Conservation (phyloP, 2,797 vertebrate species). For the Sebastes diploproa region DNA sequence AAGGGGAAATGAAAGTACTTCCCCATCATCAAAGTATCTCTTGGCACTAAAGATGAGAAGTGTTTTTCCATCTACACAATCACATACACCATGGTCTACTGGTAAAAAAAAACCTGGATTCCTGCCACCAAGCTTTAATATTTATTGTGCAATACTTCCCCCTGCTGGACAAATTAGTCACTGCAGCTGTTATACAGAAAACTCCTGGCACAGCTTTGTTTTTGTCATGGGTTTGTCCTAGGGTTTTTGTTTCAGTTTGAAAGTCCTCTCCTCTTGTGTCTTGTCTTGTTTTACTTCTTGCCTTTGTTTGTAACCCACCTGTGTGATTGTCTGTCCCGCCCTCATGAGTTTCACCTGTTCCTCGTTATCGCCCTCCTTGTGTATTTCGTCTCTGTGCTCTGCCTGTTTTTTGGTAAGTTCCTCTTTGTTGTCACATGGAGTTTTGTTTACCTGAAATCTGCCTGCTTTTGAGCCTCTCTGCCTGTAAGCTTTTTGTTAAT, state of each 20-base stretch:
- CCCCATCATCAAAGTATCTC: background rate
- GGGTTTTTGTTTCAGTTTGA: background rate
- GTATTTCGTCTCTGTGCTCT: no score
- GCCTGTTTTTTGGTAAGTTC: no score
- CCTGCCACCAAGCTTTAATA: background rate
- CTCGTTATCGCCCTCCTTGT: no score
- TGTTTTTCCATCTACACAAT: background rate
- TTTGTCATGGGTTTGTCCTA: background rate
- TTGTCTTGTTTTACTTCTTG: background rate
- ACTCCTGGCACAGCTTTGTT: background rate
- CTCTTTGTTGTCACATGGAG: no score
- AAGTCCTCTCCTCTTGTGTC: accelerated
- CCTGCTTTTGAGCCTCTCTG: no score
- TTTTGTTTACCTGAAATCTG: no score
- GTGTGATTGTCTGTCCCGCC: accelerated
- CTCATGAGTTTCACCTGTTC: no score
- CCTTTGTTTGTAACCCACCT: no score
- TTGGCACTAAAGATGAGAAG: background rate
- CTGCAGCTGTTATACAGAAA: slow-evolving; percentile 6
- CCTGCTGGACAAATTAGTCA: slow-evolving; percentile 60
- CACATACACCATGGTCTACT: background rate
- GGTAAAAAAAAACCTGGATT: background rate
- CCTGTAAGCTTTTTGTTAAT: accelerated
- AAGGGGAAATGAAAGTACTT: background rate
- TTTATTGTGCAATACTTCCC: slow-evolving; percentile 54